Base-by-base conservation (phyloP, 2,113 vertebrate genomes). In the Petromus typicus region DNA sequence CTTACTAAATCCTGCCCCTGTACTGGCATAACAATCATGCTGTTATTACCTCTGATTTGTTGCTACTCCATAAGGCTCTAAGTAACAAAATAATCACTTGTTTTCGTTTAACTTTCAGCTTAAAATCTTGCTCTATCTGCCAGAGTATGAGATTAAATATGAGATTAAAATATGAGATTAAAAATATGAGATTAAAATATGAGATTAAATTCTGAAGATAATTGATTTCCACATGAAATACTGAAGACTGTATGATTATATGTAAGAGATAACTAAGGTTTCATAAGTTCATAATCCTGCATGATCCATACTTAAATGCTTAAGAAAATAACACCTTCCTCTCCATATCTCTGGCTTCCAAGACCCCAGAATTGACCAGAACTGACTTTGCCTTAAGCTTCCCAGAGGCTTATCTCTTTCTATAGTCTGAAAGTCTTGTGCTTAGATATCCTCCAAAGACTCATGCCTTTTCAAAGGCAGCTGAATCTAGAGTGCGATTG, bases 81-180 rank as follows among this genome's bases (percentile, higher is more conserved):
- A 73, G 8, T 20, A 82, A 82, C 59, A 64, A 76, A 89, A 91
- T 18, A 75, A 86, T 37, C 43, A 59, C 34, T 66, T 30, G 13
- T 71, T 94, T 63, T 61, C 4, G 34, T 92, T 37, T 18, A 76
- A 75, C 89, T 86, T 54, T 76, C 30, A 37, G 56, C 45, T 87
- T 88, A 57, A 94, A 78, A 80, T 51, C 9, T 14, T 78, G 34
- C n/a, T 79, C 54, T 86, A 67, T 43, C 61, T 80, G 59, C 13
- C 8, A 87, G 2, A 78, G 37, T 61, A 61, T 2, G n/a, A n/a
- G n/a, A n/a, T n/a, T n/a, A n/a, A n/a, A n/a, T n/a, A n/a, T n/a
- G n/a, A n/a, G n/a, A n/a, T n/a, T 66, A 96, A 51, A 95, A 80
- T 85, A 2, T 91, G 51, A 85, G 11, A 80, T 51, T 76, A 87